phyloP scores from a whole-genome alignment of 35 echinoderm and acorn worm genomes.

The Patiria miniata region DNA sequence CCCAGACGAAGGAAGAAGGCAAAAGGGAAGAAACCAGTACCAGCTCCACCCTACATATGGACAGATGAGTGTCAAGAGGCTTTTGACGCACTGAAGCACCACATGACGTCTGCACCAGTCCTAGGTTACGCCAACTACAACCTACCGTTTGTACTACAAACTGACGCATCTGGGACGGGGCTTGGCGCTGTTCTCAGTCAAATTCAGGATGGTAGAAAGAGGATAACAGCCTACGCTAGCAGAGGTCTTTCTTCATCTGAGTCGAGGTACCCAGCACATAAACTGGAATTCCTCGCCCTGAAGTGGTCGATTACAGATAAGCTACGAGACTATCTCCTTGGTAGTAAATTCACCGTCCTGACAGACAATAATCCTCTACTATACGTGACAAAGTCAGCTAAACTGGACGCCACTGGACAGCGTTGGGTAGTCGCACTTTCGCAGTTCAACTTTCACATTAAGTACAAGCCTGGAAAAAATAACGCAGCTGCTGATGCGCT shows the following conservation, averaged over 20 bases:
- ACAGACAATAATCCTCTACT: conserved; percentile 27
- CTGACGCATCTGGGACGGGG: conserved; percentile 49
- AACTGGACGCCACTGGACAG: conserved; percentile 20
- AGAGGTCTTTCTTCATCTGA: conserved; percentile 52
- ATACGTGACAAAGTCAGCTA: neutral
- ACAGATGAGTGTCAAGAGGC: conserved; percentile 29
- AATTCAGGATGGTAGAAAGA: conserved; percentile 32
- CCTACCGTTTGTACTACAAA: conserved; percentile 33
- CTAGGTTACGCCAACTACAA: neutral
- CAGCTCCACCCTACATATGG: conserved; percentile 25
- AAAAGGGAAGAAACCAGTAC: neutral
- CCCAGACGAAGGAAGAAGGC: neutral
- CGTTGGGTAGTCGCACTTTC: conserved; percentile 28
- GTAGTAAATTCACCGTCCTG: conserved; percentile 13
- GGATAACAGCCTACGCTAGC: conserved; percentile 43
- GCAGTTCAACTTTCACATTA: neutral
- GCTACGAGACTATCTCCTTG: conserved; percentile 61
- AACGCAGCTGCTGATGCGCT: conserved; percentile 39
- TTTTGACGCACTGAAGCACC: conserved; percentile 34
- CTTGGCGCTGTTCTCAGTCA: conserved; percentile 56
- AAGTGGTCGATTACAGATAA: conserved; percentile 82
- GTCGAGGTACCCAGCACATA: conserved; percentile 51
- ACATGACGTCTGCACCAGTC: conserved; percentile 49
- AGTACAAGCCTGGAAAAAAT: conserved; percentile 6
- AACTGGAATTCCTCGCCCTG: conserved; percentile 55